phyloP scores from a whole-genome alignment of 2,113 vertebrate species.

The Colius striatus region DNA sequence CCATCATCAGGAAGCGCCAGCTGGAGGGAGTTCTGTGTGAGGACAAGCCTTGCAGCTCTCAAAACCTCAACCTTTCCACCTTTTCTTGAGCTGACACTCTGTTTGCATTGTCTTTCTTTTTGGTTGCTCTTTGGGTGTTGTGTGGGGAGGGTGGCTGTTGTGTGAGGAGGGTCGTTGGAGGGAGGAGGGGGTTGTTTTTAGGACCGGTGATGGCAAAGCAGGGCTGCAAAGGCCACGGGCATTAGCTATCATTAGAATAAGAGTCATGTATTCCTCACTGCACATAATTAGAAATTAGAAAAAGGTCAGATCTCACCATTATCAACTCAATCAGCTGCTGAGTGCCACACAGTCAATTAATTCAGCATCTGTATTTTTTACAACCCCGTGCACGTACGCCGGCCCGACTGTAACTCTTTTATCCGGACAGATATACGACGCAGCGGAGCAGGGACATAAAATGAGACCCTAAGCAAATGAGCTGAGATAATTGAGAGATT shows the following conservation, averaged over 20 bases:
- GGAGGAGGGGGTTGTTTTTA: background rate
- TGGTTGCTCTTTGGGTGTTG: background rate
- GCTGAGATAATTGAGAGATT: constrained; percentile 97
- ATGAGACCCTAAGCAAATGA: constrained; percentile 93
- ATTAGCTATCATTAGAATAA: constrained; percentile 78
- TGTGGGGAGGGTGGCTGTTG: background rate
- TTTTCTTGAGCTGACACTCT: background rate
- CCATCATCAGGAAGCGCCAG: background rate
- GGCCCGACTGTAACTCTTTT: constrained; percentile 89
- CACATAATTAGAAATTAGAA: constrained; percentile 92
- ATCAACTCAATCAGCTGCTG: constrained; percentile 87
- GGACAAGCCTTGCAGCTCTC: background rate
- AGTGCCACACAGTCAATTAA: constrained; percentile 97
- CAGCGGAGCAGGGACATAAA: constrained; percentile 84
- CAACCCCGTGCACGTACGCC: constrained; percentile 84
- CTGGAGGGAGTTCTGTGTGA: background rate
- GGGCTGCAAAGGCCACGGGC: constrained; percentile 66
- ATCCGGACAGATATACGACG: constrained; percentile 87
- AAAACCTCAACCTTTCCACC: background rate
- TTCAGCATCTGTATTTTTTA: constrained; percentile 99
- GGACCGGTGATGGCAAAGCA: background rate
- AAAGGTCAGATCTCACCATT: constrained; percentile 91
- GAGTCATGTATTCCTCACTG: constrained; percentile 80
- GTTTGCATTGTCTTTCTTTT: background rate
- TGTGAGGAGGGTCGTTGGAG: background rate